These are phyloP conservation scores for Heterodera filipjevi DNA, from an alignment of 2,888 invertebrate species.

Conservation along the genomic window DNA sequence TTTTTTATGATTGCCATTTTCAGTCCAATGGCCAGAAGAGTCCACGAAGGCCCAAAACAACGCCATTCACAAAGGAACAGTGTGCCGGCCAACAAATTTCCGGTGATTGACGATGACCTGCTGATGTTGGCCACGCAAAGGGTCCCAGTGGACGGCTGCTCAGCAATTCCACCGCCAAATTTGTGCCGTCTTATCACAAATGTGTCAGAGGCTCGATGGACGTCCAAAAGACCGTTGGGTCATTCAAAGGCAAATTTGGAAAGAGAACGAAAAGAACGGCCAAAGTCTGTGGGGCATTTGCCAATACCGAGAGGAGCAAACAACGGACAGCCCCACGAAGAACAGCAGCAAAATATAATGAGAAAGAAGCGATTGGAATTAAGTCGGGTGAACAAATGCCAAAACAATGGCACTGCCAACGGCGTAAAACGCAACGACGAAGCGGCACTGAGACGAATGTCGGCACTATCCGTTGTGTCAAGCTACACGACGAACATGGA, in stretches of 20 bases:
- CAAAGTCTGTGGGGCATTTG: slow-evolving; percentile 9
- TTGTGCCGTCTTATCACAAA: slow-evolving; percentile 26
- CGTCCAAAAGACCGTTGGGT: background rate
- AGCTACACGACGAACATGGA: slow-evolving; percentile 24
- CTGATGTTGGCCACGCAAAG: slow-evolving; percentile 15
- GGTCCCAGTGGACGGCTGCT: background rate
- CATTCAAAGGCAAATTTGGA: background rate
- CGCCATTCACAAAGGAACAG: slow-evolving; percentile 7
- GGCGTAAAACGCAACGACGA: background rate
- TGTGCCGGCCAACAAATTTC: slow-evolving; percentile 23
- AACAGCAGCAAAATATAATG: background rate
- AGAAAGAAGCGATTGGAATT: background rate
- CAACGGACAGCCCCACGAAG: background rate
- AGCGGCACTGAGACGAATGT: slow-evolving; percentile 26
- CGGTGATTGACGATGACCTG: slow-evolving; percentile 25
- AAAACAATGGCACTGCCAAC: background rate
- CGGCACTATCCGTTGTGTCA: slow-evolving; percentile 32
- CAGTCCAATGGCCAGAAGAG: slow-evolving; percentile 11
- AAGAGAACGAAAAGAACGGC: slow-evolving; percentile 9
- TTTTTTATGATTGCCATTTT: background rate
- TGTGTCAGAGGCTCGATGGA: slow-evolving; percentile 27
- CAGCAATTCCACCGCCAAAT: slow-evolving; percentile 15
- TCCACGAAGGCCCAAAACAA: slow-evolving; percentile 1
- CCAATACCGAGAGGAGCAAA: background rate
- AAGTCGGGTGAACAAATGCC: background rate